These are phyloP conservation scores for Chlamydotis undulata DNA, from an alignment of 2,113 vertebrate genomes.

Conservation along the genomic window DNA sequence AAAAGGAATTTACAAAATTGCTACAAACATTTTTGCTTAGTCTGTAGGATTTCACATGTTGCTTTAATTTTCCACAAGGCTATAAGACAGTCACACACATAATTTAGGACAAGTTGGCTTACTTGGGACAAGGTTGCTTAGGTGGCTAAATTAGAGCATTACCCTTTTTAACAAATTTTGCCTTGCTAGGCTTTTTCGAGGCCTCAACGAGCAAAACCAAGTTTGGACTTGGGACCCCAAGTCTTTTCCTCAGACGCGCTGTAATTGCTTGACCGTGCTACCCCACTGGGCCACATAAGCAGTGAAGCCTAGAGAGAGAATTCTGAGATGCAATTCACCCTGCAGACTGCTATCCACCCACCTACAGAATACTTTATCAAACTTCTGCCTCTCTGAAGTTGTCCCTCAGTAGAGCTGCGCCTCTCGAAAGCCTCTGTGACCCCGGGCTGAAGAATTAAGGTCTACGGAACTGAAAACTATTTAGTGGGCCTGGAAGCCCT, in stretches of 20 bases:
- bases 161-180: background rate
- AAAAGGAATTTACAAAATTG: background rate
- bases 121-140: background rate
- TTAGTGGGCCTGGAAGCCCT: background rate
- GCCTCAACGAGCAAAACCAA: background rate
- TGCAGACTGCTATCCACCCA: background rate
- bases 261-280: background rate
- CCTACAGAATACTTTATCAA: background rate
- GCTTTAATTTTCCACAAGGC: background rate
- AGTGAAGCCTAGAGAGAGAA: background rate
- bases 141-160: background rate
- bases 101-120: background rate
- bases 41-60: background rate
- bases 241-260: background rate
- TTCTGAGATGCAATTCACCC: background rate
- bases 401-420: background rate
- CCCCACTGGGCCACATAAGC: too few species aligned
- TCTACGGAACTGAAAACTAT: accelerated
- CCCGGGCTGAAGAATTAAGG: background rate
- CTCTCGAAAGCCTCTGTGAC: background rate
- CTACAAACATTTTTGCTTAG: background rate
- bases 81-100: accelerated
- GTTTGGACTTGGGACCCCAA: background rate
- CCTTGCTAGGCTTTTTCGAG: background rate
- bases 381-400: accelerated